phyloP scores from a whole-genome alignment of 2,888 invertebrate genomes.

The Dolichomitus sp. region DNA sequence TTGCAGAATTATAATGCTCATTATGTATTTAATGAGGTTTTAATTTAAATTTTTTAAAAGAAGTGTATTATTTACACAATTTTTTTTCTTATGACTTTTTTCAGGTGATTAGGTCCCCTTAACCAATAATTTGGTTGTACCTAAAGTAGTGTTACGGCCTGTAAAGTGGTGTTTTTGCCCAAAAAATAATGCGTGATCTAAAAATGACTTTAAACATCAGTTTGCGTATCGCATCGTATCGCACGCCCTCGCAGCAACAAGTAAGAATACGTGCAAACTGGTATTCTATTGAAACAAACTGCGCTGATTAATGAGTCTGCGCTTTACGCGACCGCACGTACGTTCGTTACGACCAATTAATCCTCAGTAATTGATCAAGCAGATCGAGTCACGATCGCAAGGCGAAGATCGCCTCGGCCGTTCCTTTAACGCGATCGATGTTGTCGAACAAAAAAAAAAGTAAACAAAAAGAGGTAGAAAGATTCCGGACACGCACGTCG shows the following conservation, averaged over 20 bases:
- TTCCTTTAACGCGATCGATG: conserved; percentile 18
- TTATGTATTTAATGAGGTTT: too few relatives aligned
- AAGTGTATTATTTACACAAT: too few relatives aligned
- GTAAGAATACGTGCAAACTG: neutral
- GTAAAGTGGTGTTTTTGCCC: too few relatives aligned
- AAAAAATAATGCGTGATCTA: neutral
- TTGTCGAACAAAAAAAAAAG: neutral
- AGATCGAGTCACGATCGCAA: conserved; percentile 11
- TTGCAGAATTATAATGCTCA: too few relatives aligned
- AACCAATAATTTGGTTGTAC: too few relatives aligned
- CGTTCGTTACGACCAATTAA: conserved; percentile 44
- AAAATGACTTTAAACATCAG: neutral
- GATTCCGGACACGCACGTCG: conserved; percentile 23
- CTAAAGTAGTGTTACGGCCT: too few relatives aligned
- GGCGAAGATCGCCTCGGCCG: conserved; percentile 6
- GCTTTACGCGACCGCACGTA: conserved; percentile 30
- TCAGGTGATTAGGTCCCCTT: too few relatives aligned
- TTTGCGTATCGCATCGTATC: neutral
- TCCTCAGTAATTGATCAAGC: conserved; percentile 37
- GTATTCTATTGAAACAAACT: conserved; percentile 25
- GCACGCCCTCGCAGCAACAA: neutral
- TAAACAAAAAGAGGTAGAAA: neutral
- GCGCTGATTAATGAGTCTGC: conserved; percentile 26
- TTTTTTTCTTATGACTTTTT: too few relatives aligned
- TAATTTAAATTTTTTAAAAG: too few relatives aligned